These are phyloP conservation scores for Aethina tumida DNA, from an alignment of 1,140 invertebrate species.

Conservation along the genomic window DNA sequence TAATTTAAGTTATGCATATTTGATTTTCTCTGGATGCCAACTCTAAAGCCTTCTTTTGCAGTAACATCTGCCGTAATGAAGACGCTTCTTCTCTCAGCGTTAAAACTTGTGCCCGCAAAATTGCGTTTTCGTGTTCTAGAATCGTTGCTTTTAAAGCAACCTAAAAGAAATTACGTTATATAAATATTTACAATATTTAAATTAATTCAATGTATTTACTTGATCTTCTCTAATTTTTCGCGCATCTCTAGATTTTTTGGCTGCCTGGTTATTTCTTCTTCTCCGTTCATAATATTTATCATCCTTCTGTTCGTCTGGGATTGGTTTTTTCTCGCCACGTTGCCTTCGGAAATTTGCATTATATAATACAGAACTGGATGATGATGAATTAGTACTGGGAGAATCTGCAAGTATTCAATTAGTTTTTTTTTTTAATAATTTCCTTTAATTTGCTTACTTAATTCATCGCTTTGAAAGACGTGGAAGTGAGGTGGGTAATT, in stretches of 20 bases:
- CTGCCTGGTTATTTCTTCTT: constrained; percentile 80
- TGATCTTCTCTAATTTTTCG: constrained; percentile 76
- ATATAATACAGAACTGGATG: constrained; percentile 1
- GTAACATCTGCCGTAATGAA: constrained; percentile 54
- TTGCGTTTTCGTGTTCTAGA: constrained; percentile 77
- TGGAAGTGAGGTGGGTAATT: constrained; percentile 15
- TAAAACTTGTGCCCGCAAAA: constrained; percentile 67
- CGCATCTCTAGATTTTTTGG: constrained; percentile 82
- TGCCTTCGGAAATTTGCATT: constrained; percentile 39
- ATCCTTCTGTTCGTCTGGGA: constrained; percentile 78
- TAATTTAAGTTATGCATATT: too few species aligned
- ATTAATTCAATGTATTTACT: constrained; percentile 36
- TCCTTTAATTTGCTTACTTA: constrained; percentile 8
- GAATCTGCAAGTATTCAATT: not conserved
- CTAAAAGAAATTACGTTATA: constrained; percentile 35
- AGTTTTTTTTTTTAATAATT: constrained; percentile 1
- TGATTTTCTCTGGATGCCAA: constrained; percentile 18
- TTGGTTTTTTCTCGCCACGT: constrained; percentile 76
- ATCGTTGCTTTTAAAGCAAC: constrained; percentile 70
- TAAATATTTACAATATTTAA: not conserved
- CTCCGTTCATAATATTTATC: constrained; percentile 81
- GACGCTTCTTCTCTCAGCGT: constrained; percentile 72
- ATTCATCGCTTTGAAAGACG: constrained; percentile 13
- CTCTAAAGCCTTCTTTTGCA: constrained; percentile 31
- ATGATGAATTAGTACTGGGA: not conserved